Evolutionary conservation across 2,797 vertebrate genomes (phyloP), one percentile per base, ranked within the genome.

Genomic region (Paguma larvata): DNA sequence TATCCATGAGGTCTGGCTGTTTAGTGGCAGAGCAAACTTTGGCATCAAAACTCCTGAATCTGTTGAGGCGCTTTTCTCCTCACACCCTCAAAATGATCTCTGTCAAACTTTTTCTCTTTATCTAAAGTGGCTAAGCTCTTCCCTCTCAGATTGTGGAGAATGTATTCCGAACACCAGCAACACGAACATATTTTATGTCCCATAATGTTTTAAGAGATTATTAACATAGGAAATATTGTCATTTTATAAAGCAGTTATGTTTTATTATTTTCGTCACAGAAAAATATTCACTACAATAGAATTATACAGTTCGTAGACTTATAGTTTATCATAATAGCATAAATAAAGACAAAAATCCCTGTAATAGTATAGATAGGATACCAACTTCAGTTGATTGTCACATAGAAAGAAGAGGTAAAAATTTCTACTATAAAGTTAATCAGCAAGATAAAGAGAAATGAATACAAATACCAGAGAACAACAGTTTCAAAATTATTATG

Each of bases 281-380:
- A 98, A 98, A 97, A 99, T 98, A 98, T 98, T 97, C 96, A 97
- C 94, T 98, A 93, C 67, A 96, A 91, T 93, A 97, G 92, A 97
- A 97, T 97, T 93, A 94, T 96, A 98, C 93, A 98, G 91, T 97
- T 96, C 95, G 53, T 97, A 97, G 92, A 94, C 90, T 97, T 97
- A 98, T 95, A 96, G 97, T 94, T 97, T 96, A 97, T 96, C 95
- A 87, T 95, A 87, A 96, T 78, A 98, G 51, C 98, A 98, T 97
- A 97, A 98, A 97, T 86, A 92, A 95, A 97, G 96, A 88, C 92
- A 97, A 98, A 98, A 98, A 92, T 85, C 92, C 70, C 96, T 97
- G 94, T 92, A 95, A 59, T 96, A 97, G 85, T 95, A 91, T 94
- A 98, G 97, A 96, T 98, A 98, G 59, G 67, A 34, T 82, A 96